Evolutionary conservation across 2,888 invertebrate genomes (phyloP).

Genomic region (Ectemnius continuus): DNA sequence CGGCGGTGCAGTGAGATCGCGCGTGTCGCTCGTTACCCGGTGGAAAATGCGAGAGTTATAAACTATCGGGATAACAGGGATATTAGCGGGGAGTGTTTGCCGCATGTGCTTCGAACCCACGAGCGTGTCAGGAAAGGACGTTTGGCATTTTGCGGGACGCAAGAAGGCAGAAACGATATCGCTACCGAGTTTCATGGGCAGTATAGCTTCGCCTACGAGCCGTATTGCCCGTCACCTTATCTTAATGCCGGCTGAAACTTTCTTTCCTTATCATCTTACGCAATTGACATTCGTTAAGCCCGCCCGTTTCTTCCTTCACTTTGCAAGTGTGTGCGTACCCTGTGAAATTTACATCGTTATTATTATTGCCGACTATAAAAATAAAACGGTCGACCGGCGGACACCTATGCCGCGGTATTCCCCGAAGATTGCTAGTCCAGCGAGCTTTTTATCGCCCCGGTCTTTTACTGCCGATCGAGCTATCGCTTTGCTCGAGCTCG

Average conservation of each 20-base stretch:
- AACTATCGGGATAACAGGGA: constrained; percentile 3
- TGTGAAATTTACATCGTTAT: constrained; percentile 45
- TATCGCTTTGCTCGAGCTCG: constrained; percentile 41
- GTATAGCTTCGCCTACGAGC: constrained; percentile 44
- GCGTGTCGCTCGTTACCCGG: background rate
- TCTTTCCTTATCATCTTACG: constrained; percentile 37
- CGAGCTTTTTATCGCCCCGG: background rate
- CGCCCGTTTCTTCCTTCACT: constrained; percentile 30
- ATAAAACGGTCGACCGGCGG: constrained; percentile 45
- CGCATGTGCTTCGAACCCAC: too few relatives aligned
- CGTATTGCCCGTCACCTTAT: constrained; percentile 51
- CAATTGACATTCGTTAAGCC: constrained; percentile 48
- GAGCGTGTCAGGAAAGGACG: too few relatives aligned
- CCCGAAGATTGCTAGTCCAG: background rate
- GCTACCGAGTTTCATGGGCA: constrained; percentile 55
- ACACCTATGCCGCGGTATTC: constrained; percentile 1
- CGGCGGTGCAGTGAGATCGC: background rate
- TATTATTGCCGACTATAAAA: constrained; percentile 55
- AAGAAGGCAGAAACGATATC: constrained; percentile 29
- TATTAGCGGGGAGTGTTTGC: background rate
- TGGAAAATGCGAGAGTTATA: background rate
- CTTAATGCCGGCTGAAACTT: constrained; percentile 56
- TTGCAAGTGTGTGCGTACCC: constrained; percentile 10
- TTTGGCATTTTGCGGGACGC: too few relatives aligned
- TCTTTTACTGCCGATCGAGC: constrained; percentile 41